Conservation (phyloP, 1,140 invertebrate genomes). For the Ladona fulva region DNA sequence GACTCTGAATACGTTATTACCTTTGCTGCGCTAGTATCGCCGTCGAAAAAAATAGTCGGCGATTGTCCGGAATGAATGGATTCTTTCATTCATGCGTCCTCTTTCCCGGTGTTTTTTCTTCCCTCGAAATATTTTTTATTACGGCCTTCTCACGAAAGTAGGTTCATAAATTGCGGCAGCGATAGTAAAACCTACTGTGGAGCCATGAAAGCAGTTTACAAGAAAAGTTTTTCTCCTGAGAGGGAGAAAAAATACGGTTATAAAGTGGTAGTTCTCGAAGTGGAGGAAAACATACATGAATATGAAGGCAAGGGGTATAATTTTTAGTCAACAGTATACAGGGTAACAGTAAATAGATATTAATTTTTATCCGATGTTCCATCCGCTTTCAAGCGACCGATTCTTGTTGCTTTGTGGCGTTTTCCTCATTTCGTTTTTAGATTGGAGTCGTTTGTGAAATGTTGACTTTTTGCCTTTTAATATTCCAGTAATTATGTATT, state of each 20-base stretch:
- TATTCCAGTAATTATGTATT: too few species aligned
- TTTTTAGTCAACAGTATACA: too few species aligned
- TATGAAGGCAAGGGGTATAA: too few species aligned
- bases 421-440: too few species aligned
- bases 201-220: background rate
- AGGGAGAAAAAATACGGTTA: background rate
- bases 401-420: too few species aligned
- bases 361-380: too few species aligned
- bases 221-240: background rate
- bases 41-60: background rate
- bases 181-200: conserved; percentile 9
- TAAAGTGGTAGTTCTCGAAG: background rate
- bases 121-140: background rate
- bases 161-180: background rate
- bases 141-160: background rate
- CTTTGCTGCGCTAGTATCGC: background rate
- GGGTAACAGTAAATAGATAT: too few species aligned
- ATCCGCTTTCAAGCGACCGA: too few species aligned
- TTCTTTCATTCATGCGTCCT: background rate
- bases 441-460: too few species aligned
- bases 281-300: too few species aligned
- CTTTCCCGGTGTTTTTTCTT: background rate
- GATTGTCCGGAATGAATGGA: background rate
- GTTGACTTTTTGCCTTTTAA: too few species aligned
- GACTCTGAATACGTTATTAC: background rate